Base-by-base conservation (phyloP, 2,888 invertebrate species). In the Trichogramma evanescens region DNA sequence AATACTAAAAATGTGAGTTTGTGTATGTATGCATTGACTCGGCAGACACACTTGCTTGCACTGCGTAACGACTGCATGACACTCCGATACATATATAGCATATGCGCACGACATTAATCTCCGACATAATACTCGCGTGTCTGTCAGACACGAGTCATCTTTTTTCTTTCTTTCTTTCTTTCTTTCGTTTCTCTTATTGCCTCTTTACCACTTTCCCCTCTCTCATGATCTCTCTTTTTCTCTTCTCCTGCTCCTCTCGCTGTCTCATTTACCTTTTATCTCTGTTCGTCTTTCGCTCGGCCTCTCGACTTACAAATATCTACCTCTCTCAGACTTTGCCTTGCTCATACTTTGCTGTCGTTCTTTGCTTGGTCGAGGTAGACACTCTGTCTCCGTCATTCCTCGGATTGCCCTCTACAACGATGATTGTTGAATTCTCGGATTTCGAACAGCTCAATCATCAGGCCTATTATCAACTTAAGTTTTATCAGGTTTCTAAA, bases 81-180 rank as follows among this genome's bases (percentile, higher is more conserved):
- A 63, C 56, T 62, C 48, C 38, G 39, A 46, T 43, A 49, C 26
- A 26, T 43, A 39, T 53, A 50, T 49, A 57, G 26, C 26, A 26
- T 26, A 26, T 26, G 26, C 67, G 66, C 67, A 67, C 67, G 67
- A 64, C 68, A 70, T 71, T 68, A 71, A 71, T 70, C 70, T 69
- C 65, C 61, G 65, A 57, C 61, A 68, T 68, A 70, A 70, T 68
- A 63, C 69, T 65, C 61, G 63, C 58, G 57, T 53, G 56, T 41
- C 56, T 40, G 54, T 57, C 63, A 54, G 52, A 55, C 55, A 42
- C 52, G 42, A 43, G 42, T 38, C 50, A 8, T 4, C 39, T n/a
- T 50, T 6, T 39, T 50, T 39, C 38, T n/a, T 39, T n/a, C 4
- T 26, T 50, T 26, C 26, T 46, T 44, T 46, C 39, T 56, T 53